Evolutionary conservation across 1,140 invertebrate genomes (phyloP).

Genomic region (Lycorma delicatula): DNA sequence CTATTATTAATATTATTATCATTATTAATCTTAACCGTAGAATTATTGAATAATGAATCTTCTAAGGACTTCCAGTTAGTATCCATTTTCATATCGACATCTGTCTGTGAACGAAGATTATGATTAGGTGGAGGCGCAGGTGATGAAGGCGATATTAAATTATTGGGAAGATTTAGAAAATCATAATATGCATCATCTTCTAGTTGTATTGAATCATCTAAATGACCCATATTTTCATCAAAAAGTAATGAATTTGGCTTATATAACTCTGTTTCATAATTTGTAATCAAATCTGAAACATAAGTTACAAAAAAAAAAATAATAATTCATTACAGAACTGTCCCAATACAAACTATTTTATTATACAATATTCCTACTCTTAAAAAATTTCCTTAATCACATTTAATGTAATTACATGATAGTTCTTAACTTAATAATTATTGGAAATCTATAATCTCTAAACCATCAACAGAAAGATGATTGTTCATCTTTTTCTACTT

Average conservation of each 20-base stretch:
- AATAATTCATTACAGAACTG: background rate
- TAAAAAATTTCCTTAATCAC: background rate
- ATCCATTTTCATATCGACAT: no score
- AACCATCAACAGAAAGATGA: background rate
- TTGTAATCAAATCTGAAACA: constrained; percentile 23
- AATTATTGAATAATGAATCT: constrained; percentile 4
- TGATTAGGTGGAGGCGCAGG: background rate
- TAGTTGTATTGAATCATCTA: constrained; percentile 7
- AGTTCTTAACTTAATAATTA: background rate
- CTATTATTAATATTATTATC: background rate
- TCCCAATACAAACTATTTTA: background rate
- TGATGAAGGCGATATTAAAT: constrained; percentile 8
- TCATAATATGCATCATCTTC: constrained; percentile 16
- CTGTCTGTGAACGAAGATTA: no score
- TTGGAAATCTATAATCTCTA: background rate
- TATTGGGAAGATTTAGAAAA: constrained; percentile 15
- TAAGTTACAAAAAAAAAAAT: constrained; percentile 1
- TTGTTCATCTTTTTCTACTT: no score
- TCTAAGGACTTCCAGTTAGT: background rate
- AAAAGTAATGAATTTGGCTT: constrained; percentile 20
- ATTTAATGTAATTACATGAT: background rate
- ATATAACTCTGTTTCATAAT: constrained; percentile 25
- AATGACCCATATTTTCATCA: constrained; percentile 19
- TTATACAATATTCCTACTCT: background rate
- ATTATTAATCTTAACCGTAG: background rate